These are phyloP conservation scores for Phenganax stokvisi DNA, from an alignment of 92 coral and sea anemone species.

Conservation along the genomic window DNA sequence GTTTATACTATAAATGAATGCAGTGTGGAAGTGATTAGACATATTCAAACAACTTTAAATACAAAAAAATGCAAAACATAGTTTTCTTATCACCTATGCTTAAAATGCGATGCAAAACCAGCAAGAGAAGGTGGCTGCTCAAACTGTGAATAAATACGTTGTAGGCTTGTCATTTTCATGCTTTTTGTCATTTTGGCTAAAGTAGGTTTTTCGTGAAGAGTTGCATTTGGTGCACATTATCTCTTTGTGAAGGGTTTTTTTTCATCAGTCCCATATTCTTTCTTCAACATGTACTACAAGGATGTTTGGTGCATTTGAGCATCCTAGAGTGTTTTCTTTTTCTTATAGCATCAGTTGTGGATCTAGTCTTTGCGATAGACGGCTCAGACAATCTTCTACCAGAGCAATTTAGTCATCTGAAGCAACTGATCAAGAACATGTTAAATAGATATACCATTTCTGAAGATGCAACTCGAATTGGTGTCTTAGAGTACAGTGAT, in stretches of 20 bases:
- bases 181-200: no score
- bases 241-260: not conserved
- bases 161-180: no score
- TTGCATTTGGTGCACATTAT: no score
- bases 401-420: conserved; percentile 58
- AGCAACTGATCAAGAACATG: conserved; percentile 59
- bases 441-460: conserved; percentile 56
- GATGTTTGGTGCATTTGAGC: not conserved
- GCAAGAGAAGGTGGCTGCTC: no score
- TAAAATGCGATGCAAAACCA: no score
- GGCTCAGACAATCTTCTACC: conserved; percentile 57
- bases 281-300: not conserved
- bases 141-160: no score
- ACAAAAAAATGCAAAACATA: no score
- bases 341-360: conserved; percentile 49
- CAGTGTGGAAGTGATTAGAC: no score
- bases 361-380: conserved; percentile 59
- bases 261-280: not conserved
- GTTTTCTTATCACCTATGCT: no score
- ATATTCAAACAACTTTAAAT: no score
- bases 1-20: no score
- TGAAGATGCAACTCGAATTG: conserved; percentile 64
- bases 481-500: conserved; percentile 65
- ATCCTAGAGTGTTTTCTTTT: not conserved
- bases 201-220: no score